These are phyloP conservation scores for Engystomops pustulosus DNA, from an alignment of 2,113 vertebrate species.

Conservation along the genomic window DNA sequence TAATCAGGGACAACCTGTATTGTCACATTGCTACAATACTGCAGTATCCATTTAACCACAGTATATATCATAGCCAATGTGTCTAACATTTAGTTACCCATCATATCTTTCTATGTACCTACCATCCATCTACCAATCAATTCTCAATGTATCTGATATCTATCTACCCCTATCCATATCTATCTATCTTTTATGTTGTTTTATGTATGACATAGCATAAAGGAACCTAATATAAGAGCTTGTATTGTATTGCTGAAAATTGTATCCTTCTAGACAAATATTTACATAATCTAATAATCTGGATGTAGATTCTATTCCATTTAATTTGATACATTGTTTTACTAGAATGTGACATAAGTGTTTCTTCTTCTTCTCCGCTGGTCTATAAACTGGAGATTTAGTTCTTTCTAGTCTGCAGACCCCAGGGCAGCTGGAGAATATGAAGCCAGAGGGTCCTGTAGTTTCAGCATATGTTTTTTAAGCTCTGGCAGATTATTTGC, in stretches of 20 bases:
- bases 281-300: not conserved
- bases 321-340: constrained; percentile 2
- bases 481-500: constrained; percentile 38
- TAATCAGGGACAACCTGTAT: no score
- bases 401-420: constrained; percentile 28
- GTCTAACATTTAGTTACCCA: no score
- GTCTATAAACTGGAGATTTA: constrained; percentile 37
- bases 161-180: no score
- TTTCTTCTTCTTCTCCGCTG: constrained; percentile 17
- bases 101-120: no score
- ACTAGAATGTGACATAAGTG: constrained; percentile 1
- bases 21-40: no score
- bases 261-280: not conserved
- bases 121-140: no score
- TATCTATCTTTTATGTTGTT: no score
- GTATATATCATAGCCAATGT: no score
- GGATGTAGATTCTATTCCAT: not conserved
- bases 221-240: not conserved
- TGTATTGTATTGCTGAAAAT: not conserved
- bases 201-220: not conserved
- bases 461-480: constrained; percentile 27
- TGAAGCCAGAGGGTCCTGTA: constrained; percentile 41
- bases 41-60: no score
- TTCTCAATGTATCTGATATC: no score
- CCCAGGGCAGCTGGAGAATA: constrained; percentile 17